Percentiles rank a stretch among this genome's conserved stretches.
Evolutionary conservation across 1,140 invertebrate species (phyloP).

Genomic region (Drosophila neocordata): DNA sequence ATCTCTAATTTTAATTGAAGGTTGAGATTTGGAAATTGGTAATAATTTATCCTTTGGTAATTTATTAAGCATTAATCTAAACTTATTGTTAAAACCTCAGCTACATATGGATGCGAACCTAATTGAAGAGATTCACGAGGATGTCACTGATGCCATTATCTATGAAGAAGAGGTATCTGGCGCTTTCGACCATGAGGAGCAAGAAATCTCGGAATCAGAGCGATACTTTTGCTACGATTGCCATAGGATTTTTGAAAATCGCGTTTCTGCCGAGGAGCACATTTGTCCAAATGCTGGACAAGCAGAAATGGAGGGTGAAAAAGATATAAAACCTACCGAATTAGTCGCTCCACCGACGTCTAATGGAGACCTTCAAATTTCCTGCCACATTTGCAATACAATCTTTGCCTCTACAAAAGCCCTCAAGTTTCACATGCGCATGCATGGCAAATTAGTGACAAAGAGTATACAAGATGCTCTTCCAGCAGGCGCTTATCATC

Average conservation of each 20-base stretch:
- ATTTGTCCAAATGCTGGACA: conserved; percentile 49
- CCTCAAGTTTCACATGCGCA: conserved; percentile 86
- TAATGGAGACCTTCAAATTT: conserved; percentile 1
- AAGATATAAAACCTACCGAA: conserved; percentile 26
- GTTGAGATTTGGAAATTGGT: no score
- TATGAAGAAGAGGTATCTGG: conserved; percentile 25
- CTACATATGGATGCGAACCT: conserved; percentile 36
- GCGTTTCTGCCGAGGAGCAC: conserved; percentile 64
- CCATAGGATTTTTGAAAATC: conserved; percentile 66
- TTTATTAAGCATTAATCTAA: no score
- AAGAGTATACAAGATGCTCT: conserved; percentile 85
- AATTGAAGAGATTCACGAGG: conserved; percentile 11
- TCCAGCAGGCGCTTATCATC: conserved; percentile 82
- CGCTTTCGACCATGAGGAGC: conserved; percentile 6
- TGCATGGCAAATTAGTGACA: conserved; percentile 86
- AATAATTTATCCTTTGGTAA: no score
- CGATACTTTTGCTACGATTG: conserved; percentile 77
- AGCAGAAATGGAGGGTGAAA: conserved; percentile 14
- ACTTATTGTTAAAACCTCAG: no score
- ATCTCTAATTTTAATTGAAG: background rate
- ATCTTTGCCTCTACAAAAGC: conserved; percentile 86
- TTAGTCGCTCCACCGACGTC: background rate
- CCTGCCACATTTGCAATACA: conserved; percentile 86
- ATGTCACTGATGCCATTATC: conserved; percentile 34
- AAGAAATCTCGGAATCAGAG: conserved; percentile 34